A percentile compares a stretch with the other conserved stretches of the same genome.
Evolutionary conservation across 2,113 vertebrate genomes (phyloP).

Genomic region (Peromyscus maniculatus): DNA sequence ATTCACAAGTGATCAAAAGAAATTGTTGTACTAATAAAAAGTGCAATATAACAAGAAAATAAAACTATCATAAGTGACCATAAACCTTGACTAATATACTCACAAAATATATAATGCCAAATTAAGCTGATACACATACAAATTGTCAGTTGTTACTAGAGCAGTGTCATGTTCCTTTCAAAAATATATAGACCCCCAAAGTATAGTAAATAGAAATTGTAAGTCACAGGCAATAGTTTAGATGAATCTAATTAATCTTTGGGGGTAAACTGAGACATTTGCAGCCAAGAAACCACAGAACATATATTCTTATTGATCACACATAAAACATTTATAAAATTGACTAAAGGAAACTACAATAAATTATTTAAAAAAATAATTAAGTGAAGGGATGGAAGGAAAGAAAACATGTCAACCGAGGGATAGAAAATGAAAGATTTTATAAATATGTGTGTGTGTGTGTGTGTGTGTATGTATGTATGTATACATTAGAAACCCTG

Average conservation of each 20-base stretch:
- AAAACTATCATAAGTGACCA: neutral
- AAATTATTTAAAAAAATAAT: constrained; percentile 42
- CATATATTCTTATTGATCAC: neutral
- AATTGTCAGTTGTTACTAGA: neutral
- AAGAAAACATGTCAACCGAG: neutral
- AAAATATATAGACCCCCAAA: neutral
- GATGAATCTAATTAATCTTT: neutral
- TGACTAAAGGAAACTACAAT: neutral
- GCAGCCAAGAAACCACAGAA: neutral
- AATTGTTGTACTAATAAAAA: neutral
- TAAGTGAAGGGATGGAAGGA: neutral
- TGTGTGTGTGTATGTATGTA: neutral
- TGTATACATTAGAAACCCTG: neutral
- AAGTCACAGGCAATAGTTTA: neutral
- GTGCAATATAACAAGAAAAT: neutral
- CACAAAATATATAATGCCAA: neutral
- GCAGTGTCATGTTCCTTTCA: neutral
- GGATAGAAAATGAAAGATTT: neutral
- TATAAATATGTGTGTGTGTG: neutral
- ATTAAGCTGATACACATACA: constrained; percentile 23
- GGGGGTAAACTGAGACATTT: neutral
- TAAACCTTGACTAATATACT: neutral
- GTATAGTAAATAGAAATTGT: neutral
- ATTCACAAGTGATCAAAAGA: neutral
- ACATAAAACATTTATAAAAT: neutral